A percentile compares a stretch with the other conserved stretches of the same genome.
phyloP scores from a whole-genome alignment of 2,113 vertebrate species.

The Taurulus bubalis region DNA sequence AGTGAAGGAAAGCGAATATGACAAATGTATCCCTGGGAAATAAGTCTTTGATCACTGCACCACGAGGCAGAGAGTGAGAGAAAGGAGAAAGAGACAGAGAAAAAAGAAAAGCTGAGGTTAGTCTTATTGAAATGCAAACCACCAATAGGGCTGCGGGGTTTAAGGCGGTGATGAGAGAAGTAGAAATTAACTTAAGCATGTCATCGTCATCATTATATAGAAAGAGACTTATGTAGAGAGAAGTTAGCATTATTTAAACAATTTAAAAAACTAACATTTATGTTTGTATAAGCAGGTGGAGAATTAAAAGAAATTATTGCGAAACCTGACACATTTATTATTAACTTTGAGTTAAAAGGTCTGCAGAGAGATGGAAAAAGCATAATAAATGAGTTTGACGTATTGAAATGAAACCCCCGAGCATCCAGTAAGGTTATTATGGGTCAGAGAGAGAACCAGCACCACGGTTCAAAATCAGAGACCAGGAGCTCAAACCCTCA shows the following conservation, averaged over 20 bases:
- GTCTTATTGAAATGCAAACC: conserved; percentile 57
- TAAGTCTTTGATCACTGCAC: conserved; percentile 43
- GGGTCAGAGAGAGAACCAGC: no score
- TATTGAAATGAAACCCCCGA: neutral
- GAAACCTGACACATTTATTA: neutral
- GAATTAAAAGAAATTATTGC: neutral
- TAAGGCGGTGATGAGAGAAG: conserved; percentile 1
- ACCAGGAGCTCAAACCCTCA: conserved; percentile 34
- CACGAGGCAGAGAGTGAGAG: conserved; percentile 9
- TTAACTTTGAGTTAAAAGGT: neutral
- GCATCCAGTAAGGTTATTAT: neutral
- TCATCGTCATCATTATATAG: conserved; percentile 4
- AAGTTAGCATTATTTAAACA: neutral
- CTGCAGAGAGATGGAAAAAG: no score
- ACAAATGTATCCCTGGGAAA: conserved; percentile 35
- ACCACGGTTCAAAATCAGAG: accelerated
- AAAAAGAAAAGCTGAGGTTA: neutral
- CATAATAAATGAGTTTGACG: neutral
- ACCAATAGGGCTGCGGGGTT: conserved; percentile 22
- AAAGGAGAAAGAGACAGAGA: conserved; percentile 7
- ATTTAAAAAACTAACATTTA: conserved; percentile 17
- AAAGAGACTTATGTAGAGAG: neutral
- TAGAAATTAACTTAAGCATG: neutral
- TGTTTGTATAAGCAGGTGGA: conserved; percentile 3
- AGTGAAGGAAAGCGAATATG: conserved; percentile 10